These are phyloP conservation scores for Tolmerus cingulatus DNA, from an alignment of 2,888 invertebrate species.

Conservation along the genomic window DNA sequence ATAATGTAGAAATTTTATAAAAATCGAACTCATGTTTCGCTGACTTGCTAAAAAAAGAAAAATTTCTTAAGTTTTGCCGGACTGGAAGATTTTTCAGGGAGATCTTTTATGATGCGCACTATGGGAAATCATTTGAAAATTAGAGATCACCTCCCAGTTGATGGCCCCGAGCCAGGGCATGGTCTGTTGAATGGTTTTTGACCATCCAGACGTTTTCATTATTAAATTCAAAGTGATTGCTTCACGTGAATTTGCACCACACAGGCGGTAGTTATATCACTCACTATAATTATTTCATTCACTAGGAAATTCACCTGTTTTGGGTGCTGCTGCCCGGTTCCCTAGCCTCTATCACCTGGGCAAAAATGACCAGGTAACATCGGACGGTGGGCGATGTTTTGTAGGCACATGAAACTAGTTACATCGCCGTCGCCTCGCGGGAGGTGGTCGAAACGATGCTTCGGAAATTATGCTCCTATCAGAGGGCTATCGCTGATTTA, in stretches of 20 bases:
- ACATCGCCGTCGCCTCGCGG: neutral
- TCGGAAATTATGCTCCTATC: neutral
- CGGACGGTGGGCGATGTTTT: neutral
- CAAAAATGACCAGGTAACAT: neutral
- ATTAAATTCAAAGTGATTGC: neutral
- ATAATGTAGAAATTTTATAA: neutral
- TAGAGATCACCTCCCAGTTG: slow-evolving; percentile 5
- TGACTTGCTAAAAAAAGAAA: neutral
- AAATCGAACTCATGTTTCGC: neutral
- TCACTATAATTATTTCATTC: slow-evolving; percentile 16
- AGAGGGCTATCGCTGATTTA: neutral
- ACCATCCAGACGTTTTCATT: neutral
- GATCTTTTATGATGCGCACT: neutral
- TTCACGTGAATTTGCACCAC: neutral
- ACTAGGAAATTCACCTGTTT: slow-evolving; percentile 29
- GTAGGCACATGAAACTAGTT: neutral
- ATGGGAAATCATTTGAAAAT: neutral
- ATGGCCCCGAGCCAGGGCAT: neutral
- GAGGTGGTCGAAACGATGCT: neutral
- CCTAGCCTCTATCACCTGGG: neutral
- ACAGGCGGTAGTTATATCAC: neutral
- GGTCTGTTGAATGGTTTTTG: neutral
- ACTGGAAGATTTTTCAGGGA: neutral
- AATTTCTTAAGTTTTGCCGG: neutral
- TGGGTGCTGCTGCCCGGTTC: neutral